Evolutionary conservation across 2,113 vertebrate genomes (phyloP), one percentile per base, ranked within the genome.

Genomic region (Gallinago jamesoni): DNA sequence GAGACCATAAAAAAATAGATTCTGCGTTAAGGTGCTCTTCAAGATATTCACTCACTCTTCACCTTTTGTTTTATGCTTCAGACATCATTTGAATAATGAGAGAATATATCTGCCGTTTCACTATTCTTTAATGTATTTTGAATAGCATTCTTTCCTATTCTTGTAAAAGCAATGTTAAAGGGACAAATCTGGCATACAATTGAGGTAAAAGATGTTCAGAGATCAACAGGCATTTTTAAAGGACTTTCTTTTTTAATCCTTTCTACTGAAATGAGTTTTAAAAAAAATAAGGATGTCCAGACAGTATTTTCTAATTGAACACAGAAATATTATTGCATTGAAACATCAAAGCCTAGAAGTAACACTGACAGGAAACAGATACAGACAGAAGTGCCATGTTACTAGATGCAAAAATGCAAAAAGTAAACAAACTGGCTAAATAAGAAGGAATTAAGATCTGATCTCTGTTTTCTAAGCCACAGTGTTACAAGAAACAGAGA

Each of bases 271-370:
- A 90, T 48, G 16, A 84, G 19, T 94, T 92, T 74, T 90, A 94
- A 93, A 43, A 84, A 52, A 94, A 91, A 31, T 89, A 47, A 72
- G 14, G 48, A 59, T 85, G 45, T 59, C 30, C 76, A 68, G 79
- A 64, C 63, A 93, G 24, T 39, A 84, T 77, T 94, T 96, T 83
- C 59, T 88, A 88, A 75, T n/a, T 93, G 57, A 92, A 64, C 30
- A 57, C 5, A 15, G 48, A 86, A 79, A 72, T 72, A 81, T 35
- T 86, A 41, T 50, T 94, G 41, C 57, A 80, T 59, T 37, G 45
- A 93, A 93, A 70, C 1, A 7, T 39, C 39, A 75, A 88, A 94
- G 33, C n/a, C 64, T 63, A 53, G 56, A 86, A 80, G 19, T 52
- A 85, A 60, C 2, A 5, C 15, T 82, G 74, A 55, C 59, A 85